A percentile compares a stretch with the other conserved stretches of the same genome.
phyloP scores from a whole-genome alignment of 2,113 vertebrate genomes.

The Eclectus roratus region DNA sequence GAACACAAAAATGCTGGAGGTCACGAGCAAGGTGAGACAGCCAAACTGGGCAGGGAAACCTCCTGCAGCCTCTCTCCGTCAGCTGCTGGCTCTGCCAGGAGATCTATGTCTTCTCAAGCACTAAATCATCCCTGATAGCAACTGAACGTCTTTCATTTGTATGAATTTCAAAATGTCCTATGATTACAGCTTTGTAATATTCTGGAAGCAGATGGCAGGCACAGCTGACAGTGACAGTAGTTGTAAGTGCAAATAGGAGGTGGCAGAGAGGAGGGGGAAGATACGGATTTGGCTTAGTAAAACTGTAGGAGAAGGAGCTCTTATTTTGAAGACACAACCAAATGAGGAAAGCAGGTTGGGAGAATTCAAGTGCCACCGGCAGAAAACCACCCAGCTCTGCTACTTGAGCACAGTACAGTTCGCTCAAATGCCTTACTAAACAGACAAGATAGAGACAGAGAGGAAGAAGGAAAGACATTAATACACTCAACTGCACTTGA shows the following conservation, averaged over 20 bases:
- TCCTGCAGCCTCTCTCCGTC: neutral
- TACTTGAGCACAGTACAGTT: neutral
- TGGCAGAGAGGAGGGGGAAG: constrained; percentile 47
- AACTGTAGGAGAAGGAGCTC: neutral
- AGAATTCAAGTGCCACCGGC: neutral
- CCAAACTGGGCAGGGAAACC: neutral
- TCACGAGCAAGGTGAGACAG: neutral
- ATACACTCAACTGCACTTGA: constrained; percentile 27
- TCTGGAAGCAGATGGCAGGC: constrained; percentile 76
- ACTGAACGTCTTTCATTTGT: constrained; percentile 36
- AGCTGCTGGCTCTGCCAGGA: neutral
- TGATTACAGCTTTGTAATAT: constrained; percentile 67
- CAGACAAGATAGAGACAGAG: neutral
- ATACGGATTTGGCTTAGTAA: neutral
- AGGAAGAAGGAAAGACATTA: neutral
- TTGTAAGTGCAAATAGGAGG: constrained; percentile 34
- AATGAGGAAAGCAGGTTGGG: constrained; percentile 20
- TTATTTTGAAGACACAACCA: constrained; percentile 20
- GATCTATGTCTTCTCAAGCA: neutral
- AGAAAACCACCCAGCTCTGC: neutral
- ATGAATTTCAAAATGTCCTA: constrained; percentile 61
- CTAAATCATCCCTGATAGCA: constrained; percentile 2
- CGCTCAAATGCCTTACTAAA: neutral
- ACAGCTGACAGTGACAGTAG: constrained; percentile 68
- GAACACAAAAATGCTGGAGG: neutral